Conservation (phyloP, 2,113 vertebrate genomes). For the Physeter macrocephalus region DNA sequence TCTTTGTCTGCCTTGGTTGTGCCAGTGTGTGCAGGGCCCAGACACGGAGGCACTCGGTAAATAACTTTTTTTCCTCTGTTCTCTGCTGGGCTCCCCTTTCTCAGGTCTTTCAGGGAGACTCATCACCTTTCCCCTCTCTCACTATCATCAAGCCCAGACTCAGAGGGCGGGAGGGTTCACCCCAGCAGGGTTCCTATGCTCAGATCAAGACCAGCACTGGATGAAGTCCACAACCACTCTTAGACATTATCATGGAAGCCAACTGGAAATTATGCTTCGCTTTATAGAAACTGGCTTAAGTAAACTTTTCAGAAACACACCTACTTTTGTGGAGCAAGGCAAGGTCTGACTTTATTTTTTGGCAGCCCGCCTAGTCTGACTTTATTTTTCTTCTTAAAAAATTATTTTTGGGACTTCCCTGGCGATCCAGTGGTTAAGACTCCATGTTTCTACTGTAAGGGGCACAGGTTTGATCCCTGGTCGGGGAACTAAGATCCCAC, state of each 20-base stretch:
- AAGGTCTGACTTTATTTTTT: background rate
- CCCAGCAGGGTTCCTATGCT: background rate
- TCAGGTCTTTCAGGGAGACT: background rate
- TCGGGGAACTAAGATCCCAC: background rate
- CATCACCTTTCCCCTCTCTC: background rate
- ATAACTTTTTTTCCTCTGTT: too few relatives aligned
- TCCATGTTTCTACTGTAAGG: background rate
- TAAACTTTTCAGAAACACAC: background rate
- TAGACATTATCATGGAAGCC: background rate
- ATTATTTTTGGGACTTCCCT: background rate
- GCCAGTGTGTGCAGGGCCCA: background rate
- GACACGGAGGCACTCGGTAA: accelerated
- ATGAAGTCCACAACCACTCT: background rate
- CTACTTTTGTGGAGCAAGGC: background rate
- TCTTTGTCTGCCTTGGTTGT: background rate
- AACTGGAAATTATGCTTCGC: background rate
- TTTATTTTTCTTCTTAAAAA: background rate
- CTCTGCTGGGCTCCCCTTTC: background rate
- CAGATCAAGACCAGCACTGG: background rate
- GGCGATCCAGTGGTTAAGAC: background rate
- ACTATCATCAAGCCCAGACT: background rate
- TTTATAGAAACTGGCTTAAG: background rate
- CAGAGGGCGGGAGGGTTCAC: background rate
- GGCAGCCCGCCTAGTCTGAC: background rate
- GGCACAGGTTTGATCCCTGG: background rate